Base-by-base conservation (phyloP, 1,140 invertebrate species). In the Antheraea mylitta region DNA sequence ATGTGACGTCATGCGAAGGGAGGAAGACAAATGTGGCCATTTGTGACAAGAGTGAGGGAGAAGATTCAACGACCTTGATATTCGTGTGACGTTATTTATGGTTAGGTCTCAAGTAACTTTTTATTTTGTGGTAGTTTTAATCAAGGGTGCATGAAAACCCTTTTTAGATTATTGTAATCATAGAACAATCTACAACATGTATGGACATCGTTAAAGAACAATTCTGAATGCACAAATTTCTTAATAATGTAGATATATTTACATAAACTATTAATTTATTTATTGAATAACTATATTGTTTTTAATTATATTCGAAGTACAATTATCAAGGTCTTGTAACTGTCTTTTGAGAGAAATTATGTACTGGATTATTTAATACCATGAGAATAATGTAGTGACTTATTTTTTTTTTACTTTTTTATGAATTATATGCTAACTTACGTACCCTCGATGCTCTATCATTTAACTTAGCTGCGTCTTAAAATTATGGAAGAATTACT, bases 231-330 rank as follows among this genome's bases (percentile, higher is more conserved):
- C 13, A 53, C 45, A 53, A 53, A 53, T 53, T 53, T n/a, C 0
- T 53, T 16, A 53, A 53, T 53, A 16, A 53, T 16, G 13, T 53
- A 16, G 11, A 13, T 16, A 16, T 16, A 13, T 53, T 6, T 13
- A 6, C 13, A 53, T 53, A 53, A 53, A 13, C 45, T 53, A 53
- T 53, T 13, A 13, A n/a, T n/a, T n/a, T n/a, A n/a, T n/a, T n/a
- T n/a, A n/a, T n/a, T n/a, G n/a, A 10, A 16, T 53, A 53, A 53
- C 45, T 53, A 13, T 6, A 53, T 53, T 53, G 16, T 72, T 65
- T 77, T 36, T 70, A 58, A 59, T 36, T 60, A 59, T 76, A 73
- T 69, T 68, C 66, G 68, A 77, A 64, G 63, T 70, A 68, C 42
- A 58, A 8, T 48, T 30, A 18, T 63, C 11, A 37, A 37, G 30